Evolutionary conservation across 2,113 vertebrate genomes (phyloP).

Genomic region (Hymenochirus boettgeri): DNA sequence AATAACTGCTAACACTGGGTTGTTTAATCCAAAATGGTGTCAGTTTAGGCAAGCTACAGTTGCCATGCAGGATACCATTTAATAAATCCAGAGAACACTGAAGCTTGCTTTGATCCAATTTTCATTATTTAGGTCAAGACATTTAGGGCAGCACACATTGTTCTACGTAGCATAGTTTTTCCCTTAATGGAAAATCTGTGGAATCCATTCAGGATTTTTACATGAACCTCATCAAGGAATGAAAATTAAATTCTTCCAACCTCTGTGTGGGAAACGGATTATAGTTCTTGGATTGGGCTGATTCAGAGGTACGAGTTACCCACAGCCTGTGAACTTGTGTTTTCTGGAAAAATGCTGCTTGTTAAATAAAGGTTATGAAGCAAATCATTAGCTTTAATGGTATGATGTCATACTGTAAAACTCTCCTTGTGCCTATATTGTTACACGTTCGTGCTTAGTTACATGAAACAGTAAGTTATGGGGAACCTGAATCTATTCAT

Average conservation of each 20-base stretch:
- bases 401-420: not conserved
- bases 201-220: not conserved
- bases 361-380: not conserved
- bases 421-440: not conserved
- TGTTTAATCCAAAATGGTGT: not conserved
- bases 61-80: not conserved
- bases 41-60: too few species aligned
- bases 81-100: conserved; percentile 4
- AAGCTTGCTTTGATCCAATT: conserved; percentile 2
- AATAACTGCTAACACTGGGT: conserved; percentile 3
- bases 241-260: conserved; percentile 4
- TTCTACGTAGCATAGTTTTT: conserved; percentile 1
- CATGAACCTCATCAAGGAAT: conserved; percentile 8
- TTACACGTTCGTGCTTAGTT: too few species aligned
- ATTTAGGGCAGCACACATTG: conserved; percentile 4
- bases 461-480: too few species aligned
- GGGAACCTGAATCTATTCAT: too few species aligned
- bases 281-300: not conserved
- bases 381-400: not conserved
- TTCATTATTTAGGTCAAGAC: not conserved
- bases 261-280: conserved; percentile 7
- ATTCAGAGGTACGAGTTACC: not conserved
- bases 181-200: conserved; percentile 12
- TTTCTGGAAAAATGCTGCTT: not conserved
- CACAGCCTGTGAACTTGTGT: not conserved